Evolutionary conservation across 2,888 invertebrate species (phyloP).

Genomic region (Parelbella ahira): DNA sequence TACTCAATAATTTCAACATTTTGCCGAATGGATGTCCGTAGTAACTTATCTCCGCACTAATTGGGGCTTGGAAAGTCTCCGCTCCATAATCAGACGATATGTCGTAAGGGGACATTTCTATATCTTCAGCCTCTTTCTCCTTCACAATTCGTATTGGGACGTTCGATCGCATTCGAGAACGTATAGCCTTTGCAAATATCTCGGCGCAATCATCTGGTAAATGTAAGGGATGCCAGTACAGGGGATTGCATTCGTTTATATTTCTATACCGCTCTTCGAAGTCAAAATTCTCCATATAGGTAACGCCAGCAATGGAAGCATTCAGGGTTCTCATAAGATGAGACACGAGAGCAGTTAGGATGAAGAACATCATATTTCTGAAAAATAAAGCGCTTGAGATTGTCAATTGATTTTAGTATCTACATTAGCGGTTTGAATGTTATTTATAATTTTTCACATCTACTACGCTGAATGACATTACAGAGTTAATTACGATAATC

Average conservation of each 20-base stretch:
- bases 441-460: too few species aligned
- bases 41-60: slow-evolving; percentile 18
- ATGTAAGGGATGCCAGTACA: slow-evolving; percentile 66
- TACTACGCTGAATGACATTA: too few species aligned
- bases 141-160: slow-evolving; percentile 39
- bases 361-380: slow-evolving; percentile 6
- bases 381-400: not conserved
- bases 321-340: slow-evolving; percentile 28
- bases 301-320: slow-evolving; percentile 58
- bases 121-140: slow-evolving; percentile 28
- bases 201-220: slow-evolving; percentile 55
- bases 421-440: too few species aligned
- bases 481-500: too few species aligned
- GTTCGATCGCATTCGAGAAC: slow-evolving; percentile 37
- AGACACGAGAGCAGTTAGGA: slow-evolving; percentile 26
- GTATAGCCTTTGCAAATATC: slow-evolving; percentile 51
- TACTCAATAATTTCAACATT: slow-evolving; percentile 46
- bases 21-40: slow-evolving; percentile 37
- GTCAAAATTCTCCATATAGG: slow-evolving; percentile 62
- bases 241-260: slow-evolving; percentile 59
- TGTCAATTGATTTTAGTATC: too few species aligned
- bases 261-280: slow-evolving; percentile 56
- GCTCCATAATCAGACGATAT: slow-evolving; percentile 15
- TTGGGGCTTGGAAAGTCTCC: slow-evolving; percentile 19
- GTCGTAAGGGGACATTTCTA: slow-evolving; percentile 12